Conservation (phyloP, 2,797 vertebrate species). For the Anguilla megastoma region DNA sequence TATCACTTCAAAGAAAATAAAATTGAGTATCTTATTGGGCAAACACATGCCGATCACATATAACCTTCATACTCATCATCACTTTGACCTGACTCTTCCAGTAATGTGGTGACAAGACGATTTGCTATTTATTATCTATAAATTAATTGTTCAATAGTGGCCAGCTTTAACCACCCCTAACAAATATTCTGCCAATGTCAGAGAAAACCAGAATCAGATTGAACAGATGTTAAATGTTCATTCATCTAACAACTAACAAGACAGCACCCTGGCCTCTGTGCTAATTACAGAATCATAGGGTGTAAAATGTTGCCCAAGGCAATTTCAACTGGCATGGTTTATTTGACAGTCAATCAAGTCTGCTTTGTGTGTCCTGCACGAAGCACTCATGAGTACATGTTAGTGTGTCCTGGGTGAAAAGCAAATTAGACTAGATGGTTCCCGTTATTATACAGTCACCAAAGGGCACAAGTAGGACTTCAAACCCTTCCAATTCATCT, state of each 20-base stretch:
- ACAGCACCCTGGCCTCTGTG: not conserved
- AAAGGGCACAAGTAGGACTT: not conserved
- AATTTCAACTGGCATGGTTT: not conserved
- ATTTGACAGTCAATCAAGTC: not conserved
- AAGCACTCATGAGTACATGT: not conserved
- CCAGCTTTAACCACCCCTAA: not conserved
- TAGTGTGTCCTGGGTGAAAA: conserved; percentile 12
- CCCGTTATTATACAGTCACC: not conserved
- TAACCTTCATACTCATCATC: not conserved
- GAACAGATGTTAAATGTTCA: conserved; percentile 11
- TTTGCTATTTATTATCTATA: not conserved
- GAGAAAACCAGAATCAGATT: not conserved
- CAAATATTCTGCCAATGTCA: not conserved
- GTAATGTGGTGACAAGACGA: not conserved
- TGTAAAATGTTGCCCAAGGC: not conserved
- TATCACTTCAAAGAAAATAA: not conserved
- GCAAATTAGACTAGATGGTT: not conserved
- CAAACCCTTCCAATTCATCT: not conserved
- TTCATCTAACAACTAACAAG: conserved; percentile 1
- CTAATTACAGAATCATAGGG: conserved; percentile 1
- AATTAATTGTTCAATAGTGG: not conserved
- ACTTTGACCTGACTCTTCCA: not conserved
- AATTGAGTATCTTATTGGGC: not conserved
- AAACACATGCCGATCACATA: not conserved
- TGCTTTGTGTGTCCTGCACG: not conserved